These are phyloP conservation scores for Lepidocyrtinus sp. DNA, from an alignment of 2,888 invertebrate genomes.

Conservation along the genomic window DNA sequence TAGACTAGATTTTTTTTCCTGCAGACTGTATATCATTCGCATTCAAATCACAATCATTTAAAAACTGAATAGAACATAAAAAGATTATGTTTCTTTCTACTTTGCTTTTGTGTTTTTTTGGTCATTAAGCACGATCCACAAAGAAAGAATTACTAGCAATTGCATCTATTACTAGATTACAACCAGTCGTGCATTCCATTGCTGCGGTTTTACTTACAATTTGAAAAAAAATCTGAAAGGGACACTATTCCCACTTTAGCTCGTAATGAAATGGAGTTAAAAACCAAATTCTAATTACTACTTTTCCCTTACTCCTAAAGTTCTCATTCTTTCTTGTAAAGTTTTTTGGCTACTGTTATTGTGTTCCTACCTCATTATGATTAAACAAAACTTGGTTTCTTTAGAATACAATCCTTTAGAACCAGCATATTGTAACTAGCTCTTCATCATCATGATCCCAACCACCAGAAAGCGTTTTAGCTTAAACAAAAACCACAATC, in stretches of 20 bases:
- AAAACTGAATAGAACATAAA: constrained; percentile 34
- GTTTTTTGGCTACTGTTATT: neutral
- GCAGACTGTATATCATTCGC: neutral
- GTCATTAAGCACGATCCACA: constrained; percentile 57
- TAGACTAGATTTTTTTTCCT: neutral
- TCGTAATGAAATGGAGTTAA: neutral
- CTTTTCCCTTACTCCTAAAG: constrained; percentile 23
- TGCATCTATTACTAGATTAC: constrained; percentile 11
- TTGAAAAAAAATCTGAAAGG: constrained; percentile 21
- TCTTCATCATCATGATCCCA: constrained; percentile 33
- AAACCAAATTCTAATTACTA: constrained; percentile 46
- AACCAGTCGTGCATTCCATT: constrained; percentile 37
- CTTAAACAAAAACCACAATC: constrained; percentile 42
- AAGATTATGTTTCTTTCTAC: constrained; percentile 18
- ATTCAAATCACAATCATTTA: neutral
- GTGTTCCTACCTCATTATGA: constrained; percentile 35
- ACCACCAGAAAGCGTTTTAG: constrained; percentile 23
- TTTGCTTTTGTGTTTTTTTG: constrained; percentile 45
- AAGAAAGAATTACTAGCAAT: constrained; percentile 13
- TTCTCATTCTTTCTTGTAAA: neutral
- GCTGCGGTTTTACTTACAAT: constrained; percentile 22
- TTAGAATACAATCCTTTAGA: neutral
- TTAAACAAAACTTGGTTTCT: constrained; percentile 5
- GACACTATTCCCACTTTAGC: constrained; percentile 9
- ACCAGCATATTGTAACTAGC: neutral